Evolutionary conservation across 2,797 vertebrate species (phyloP).

Genomic region (Aulostomus chinensis): DNA sequence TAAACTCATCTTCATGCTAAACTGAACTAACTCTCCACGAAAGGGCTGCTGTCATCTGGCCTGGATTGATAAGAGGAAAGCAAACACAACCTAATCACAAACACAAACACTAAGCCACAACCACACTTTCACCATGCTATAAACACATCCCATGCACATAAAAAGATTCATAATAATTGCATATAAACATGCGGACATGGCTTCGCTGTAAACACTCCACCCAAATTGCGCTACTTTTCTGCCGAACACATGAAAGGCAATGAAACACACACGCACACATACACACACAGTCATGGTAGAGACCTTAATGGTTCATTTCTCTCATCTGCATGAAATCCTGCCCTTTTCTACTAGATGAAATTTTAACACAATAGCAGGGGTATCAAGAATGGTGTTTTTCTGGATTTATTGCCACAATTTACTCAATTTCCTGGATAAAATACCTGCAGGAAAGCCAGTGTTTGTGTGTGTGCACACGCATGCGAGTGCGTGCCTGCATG

Average conservation of each 20-base stretch:
- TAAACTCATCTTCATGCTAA: conserved; percentile 75
- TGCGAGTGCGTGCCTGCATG: too few relatives aligned
- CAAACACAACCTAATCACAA: conserved; percentile 59
- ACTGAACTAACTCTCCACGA: conserved; percentile 69
- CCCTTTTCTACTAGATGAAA: neutral
- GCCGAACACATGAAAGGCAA: too few relatives aligned
- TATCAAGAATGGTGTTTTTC: neutral
- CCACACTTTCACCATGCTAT: conserved; percentile 36
- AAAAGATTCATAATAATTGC: conserved; percentile 58
- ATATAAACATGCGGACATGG: conserved; percentile 46
- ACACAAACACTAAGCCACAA: conserved; percentile 56
- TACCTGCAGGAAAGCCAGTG: conserved; percentile 1
- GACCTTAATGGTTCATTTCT: conserved; percentile 15
- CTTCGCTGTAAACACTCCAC: conserved; percentile 38
- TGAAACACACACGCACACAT: conserved; percentile 39
- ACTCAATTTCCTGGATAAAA: neutral
- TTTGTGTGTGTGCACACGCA: neutral
- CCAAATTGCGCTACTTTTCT: conserved; percentile 17
- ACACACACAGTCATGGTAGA: neutral
- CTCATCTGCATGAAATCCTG: conserved; percentile 1
- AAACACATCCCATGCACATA: conserved; percentile 55
- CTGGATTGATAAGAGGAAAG: conserved; percentile 65
- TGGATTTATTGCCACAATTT: neutral
- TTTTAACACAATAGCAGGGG: neutral
- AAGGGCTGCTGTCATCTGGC: conserved; percentile 73